phyloP scores from a whole-genome alignment of 2,113 vertebrate species.

The Halichoeres trimaculatus region DNA sequence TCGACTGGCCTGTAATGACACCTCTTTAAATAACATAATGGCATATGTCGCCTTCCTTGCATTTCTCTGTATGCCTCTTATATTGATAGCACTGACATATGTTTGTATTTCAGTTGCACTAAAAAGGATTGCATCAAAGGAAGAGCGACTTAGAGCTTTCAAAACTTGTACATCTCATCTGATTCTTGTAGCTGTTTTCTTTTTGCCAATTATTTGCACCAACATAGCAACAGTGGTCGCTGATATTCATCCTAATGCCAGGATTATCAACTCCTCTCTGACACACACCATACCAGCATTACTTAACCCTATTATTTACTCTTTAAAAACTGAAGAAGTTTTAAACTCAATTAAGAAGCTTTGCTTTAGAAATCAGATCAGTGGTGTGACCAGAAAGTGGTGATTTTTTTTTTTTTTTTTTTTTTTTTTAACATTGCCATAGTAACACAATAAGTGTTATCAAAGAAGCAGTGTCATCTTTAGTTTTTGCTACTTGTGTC shows the following conservation, averaged over 20 bases:
- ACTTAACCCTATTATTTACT: slow-evolving; percentile 73
- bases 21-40: background rate
- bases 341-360: background rate
- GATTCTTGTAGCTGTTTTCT: slow-evolving; percentile 69
- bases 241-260: slow-evolving; percentile 47
- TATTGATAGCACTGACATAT: slow-evolving; percentile 45
- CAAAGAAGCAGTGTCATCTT: too few relatives aligned
- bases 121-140: slow-evolving; percentile 42
- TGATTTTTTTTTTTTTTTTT: background rate
- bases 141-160: slow-evolving; percentile 61
- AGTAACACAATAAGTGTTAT: background rate
- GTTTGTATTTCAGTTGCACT: slow-evolving; percentile 49
- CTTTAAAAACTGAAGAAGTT: slow-evolving; percentile 73
- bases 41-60: background rate
- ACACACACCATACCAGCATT: slow-evolving; percentile 62
- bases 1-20: slow-evolving; percentile 67
- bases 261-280: slow-evolving; percentile 69
- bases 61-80: slow-evolving; percentile 16
- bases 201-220: slow-evolving; percentile 31
- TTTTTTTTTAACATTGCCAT: background rate
- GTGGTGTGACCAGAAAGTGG: background rate
- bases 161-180: slow-evolving; percentile 76
- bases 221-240: background rate
- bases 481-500: background rate
- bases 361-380: slow-evolving; percentile 17